Conservation (phyloP, 2,113 vertebrate genomes). For the Amazona guildingii region DNA sequence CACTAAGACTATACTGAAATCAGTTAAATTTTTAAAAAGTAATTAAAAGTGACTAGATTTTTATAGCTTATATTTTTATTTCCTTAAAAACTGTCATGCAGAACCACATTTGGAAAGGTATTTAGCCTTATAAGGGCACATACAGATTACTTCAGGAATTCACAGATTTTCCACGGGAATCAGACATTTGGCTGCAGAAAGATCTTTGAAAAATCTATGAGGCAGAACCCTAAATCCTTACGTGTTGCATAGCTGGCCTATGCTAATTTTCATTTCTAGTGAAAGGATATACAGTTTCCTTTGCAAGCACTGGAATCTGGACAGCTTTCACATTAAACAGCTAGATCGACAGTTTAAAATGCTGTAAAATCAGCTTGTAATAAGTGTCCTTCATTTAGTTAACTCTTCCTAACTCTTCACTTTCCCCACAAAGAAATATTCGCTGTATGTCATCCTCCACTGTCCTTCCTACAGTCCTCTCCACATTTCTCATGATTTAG, state of each 20-base stretch:
- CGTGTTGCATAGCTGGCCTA: background rate
- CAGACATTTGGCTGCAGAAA: background rate
- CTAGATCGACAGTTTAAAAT: background rate
- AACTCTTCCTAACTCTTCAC: background rate
- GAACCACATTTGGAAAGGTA: background rate
- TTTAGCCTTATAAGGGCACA: background rate
- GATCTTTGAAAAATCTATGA: background rate
- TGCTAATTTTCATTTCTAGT: background rate
- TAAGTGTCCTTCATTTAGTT: background rate
- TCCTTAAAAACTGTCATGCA: background rate
- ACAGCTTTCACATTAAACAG: background rate
- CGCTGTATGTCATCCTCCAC: accelerated
- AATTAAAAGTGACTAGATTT: background rate
- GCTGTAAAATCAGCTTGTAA: background rate
- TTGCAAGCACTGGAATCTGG: background rate
- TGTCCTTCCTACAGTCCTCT: background rate
- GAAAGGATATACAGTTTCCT: background rate
- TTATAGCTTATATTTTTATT: background rate
- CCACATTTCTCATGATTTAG: background rate
- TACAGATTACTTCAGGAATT: background rate
- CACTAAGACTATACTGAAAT: background rate
- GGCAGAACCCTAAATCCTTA: background rate
- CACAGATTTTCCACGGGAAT: background rate
- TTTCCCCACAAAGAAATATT: background rate
- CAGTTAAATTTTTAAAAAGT: accelerated